These are phyloP conservation scores for Aspidiotus rigidus DNA, from an alignment of 2,888 invertebrate genomes.

Conservation along the genomic window DNA sequence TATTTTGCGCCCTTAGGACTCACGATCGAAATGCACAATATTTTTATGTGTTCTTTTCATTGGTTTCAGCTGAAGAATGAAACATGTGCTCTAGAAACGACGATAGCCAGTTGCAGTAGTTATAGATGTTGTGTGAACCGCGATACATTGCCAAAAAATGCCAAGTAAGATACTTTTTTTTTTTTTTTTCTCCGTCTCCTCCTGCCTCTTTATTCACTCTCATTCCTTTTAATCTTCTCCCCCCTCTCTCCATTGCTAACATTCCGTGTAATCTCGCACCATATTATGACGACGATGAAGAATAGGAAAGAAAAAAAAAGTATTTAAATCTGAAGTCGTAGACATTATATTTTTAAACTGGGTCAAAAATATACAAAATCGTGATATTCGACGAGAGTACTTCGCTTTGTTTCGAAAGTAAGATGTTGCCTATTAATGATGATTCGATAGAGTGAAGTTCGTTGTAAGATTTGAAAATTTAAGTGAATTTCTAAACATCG, in stretches of 20 bases:
- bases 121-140: conserved; percentile 24
- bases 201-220: neutral
- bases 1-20: neutral
- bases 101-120: conserved; percentile 26
- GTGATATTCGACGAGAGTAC: neutral
- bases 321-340: neutral
- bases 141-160: conserved; percentile 24
- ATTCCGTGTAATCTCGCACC: too few relatives aligned
- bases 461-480: too few relatives aligned
- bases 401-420: too few relatives aligned
- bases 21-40: neutral
- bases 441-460: too few relatives aligned
- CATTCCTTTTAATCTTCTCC: too few relatives aligned
- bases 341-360: conserved; percentile 13
- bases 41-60: neutral
- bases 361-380: conserved; percentile 8
- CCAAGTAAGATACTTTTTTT: conserved; percentile 26
- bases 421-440: too few relatives aligned
- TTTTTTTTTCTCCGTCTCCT: conserved; percentile 7
- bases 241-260: too few relatives aligned
- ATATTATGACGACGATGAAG: neutral
- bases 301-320: neutral
- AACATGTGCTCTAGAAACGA: conserved; percentile 23
- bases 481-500: too few relatives aligned
- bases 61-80: conserved; percentile 25